Percentiles rank a stretch among this genome's conserved stretches.
Conservation (phyloP, 2,888 invertebrate genomes). For the Didymodactylos carnosus region DNA sequence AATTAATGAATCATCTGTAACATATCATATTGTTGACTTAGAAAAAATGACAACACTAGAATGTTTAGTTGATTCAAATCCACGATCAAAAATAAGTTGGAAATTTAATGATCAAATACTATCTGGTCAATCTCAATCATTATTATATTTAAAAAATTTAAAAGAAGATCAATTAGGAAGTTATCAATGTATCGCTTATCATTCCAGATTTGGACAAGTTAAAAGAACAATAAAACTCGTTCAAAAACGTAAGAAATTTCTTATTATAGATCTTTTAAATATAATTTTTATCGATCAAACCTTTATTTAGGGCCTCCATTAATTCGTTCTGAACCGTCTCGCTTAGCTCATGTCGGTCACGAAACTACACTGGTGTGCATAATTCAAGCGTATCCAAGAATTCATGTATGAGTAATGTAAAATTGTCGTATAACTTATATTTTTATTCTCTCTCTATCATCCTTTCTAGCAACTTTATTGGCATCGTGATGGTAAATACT, state of each 20-base stretch:
- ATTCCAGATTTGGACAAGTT: not conserved
- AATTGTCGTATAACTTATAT: not conserved
- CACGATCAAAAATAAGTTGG: not conserved
- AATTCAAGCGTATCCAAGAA: not conserved
- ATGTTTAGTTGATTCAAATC: not conserved
- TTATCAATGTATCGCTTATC: not conserved
- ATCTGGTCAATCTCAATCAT: not conserved
- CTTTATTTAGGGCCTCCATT: too few species aligned
- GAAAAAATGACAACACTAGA: not conserved
- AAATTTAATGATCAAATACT: not conserved
- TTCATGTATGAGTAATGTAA: not conserved
- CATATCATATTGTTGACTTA: not conserved
- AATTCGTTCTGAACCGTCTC: not conserved
- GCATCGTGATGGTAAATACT: not conserved
- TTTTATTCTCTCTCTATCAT: too few species aligned
- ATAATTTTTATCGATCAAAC: too few species aligned
- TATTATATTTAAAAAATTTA: not conserved
- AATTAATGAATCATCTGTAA: too few species aligned
- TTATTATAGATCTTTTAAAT: too few species aligned
- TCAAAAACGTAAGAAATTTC: too few species aligned
- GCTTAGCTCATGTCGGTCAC: not conserved
- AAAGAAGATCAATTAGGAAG: not conserved
- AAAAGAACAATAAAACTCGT: not conserved
- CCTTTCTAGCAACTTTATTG: not conserved
- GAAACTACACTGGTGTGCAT: not conserved